Conservation (phyloP, 2,797 vertebrate species). For the Enteromius radiatus region DNA sequence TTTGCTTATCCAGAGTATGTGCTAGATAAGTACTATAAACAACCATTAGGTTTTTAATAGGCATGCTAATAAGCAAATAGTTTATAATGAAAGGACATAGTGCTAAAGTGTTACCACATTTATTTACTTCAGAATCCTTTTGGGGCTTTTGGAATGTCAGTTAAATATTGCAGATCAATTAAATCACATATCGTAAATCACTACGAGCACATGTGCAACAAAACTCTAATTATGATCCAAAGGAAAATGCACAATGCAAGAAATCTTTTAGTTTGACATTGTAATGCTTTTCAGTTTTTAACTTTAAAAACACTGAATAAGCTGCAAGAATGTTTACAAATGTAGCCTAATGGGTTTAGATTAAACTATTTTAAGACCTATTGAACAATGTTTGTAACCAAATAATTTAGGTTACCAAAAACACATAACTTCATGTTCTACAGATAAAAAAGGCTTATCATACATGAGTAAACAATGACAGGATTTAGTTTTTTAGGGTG, state of each 20-base stretch:
- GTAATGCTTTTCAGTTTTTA: neutral
- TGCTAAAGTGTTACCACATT: no score
- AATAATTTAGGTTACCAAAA: neutral
- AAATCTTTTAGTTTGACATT: neutral
- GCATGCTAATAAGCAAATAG: no score
- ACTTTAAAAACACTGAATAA: neutral
- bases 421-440: neutral
- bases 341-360: neutral
- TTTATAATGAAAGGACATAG: no score
- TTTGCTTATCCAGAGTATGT: no score
- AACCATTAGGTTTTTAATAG: no score
- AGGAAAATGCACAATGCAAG: neutral
- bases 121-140: neutral
- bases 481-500: neutral
- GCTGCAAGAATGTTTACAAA: neutral
- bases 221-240: neutral
- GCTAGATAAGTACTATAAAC: no score
- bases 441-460: neutral
- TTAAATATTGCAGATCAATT: neutral
- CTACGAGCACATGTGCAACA: neutral
- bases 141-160: neutral
- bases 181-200: neutral
- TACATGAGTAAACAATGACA: neutral
- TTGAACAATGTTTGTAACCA: neutral
- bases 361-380: neutral